Conservation (phyloP, 2,797 vertebrate genomes). For the Okamejei kenojei region DNA sequence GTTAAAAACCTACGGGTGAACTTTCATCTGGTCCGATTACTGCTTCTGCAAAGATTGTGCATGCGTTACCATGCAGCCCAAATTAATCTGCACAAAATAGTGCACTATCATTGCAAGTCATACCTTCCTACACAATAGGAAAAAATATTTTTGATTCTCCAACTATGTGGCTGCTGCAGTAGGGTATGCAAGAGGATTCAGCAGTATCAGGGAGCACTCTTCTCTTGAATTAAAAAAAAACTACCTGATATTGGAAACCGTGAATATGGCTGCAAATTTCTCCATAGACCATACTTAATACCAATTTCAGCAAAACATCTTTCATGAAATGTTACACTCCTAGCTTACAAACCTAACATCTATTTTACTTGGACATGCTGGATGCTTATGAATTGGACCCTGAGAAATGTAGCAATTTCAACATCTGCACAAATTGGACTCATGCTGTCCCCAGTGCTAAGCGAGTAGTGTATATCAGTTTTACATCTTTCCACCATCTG, state of each 20-base stretch:
- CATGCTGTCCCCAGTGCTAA: background rate
- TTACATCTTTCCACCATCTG: background rate
- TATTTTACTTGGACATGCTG: background rate
- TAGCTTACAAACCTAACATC: background rate
- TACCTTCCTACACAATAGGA: background rate
- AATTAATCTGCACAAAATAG: too few relatives aligned
- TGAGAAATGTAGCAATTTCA: background rate
- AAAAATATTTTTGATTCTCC: background rate
- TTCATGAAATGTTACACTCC: background rate
- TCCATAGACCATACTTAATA: background rate
- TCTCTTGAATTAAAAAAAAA: background rate
- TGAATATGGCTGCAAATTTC: background rate
- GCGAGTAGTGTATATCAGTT: background rate
- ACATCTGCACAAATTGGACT: background rate
- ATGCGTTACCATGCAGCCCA: background rate
- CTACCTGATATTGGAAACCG: background rate
- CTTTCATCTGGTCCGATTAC: background rate
- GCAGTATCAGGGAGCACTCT: background rate
- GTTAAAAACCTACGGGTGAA: background rate
- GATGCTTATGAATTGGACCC: background rate
- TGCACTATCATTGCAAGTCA: too few relatives aligned
- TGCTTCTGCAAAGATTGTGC: background rate
- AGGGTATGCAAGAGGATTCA: background rate
- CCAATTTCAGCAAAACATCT: background rate
- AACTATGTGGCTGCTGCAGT: too few relatives aligned